Evolutionary conservation across 1,140 invertebrate species (phyloP), one percentile per base, ranked within the genome.

Genomic region (Drosophila ogumai): DNA sequence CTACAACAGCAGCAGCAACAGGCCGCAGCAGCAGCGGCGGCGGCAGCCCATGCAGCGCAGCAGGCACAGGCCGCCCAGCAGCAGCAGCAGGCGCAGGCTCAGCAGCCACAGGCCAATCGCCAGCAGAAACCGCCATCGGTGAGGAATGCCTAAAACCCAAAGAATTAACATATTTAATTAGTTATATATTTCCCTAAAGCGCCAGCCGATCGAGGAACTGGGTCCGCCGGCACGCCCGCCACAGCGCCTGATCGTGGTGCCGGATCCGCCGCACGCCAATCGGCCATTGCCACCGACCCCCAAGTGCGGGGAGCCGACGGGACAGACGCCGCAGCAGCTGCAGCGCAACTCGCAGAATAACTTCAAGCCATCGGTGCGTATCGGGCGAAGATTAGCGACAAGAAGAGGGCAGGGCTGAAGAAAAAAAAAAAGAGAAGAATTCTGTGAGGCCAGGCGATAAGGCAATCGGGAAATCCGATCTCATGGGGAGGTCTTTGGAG

Each of bases 281-380:
- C 95, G 97, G 80, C 97, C 97, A 59, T 94, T 98, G 78, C 98
- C 98, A 47, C 97, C 97, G 19, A 97, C 97, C 65, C 97, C 97
- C 15, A 92, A 92, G 79, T 81, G 78, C 64, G 75, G 82, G 9
- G 73, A 91, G 81, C 93, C 93, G 67, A 73, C 93, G 66, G 93
- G 92, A 40, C 93, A 93, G 73, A 91, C 93, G 84, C 91, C 93
- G 15, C 94, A 95, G 75, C 96, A 96, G 80, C 95, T 95, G 79
- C 96, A 97, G 91, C 95, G 96, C 43, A 96, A 95, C 91, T 96
- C 96, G 19, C 94, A 95, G 86, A 96, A 97, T 91, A 95, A 96
- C 79, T 97, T 97, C 92, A 97, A 97, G 92, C 96, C 96, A 56
- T 96, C 96, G 95, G 96, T 96, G 93, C 93, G 95, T 93, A 67